Percentiles rank a stretch among this genome's conserved stretches.
Conservation (phyloP, 2,113 vertebrate species). For the Gallinago paraguaiae region DNA sequence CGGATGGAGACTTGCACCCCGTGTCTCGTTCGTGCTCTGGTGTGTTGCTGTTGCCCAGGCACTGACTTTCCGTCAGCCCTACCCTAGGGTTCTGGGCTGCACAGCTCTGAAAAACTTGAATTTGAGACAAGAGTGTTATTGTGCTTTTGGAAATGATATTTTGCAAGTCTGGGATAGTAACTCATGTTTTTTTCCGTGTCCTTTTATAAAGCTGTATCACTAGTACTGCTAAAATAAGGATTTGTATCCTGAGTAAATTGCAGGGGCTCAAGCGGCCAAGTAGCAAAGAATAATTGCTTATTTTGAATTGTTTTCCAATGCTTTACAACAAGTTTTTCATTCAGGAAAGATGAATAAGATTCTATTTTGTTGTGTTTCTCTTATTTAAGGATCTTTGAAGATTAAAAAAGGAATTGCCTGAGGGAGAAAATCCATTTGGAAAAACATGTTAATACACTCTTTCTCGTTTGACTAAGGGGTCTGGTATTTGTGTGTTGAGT, state of each 20-base stretch:
- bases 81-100: neutral
- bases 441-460: neutral
- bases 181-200: conserved; percentile 10
- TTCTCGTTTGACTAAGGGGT: neutral
- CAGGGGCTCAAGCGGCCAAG: neutral
- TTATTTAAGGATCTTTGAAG: conserved; percentile 44
- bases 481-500: conserved; percentile 1
- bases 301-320: conserved; percentile 44
- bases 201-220: neutral
- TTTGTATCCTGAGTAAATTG: conserved; percentile 30
- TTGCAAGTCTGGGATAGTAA: neutral
- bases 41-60: neutral
- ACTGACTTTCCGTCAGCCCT: neutral
- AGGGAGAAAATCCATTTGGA: neutral
- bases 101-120: neutral
- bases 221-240: neutral
- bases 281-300: conserved; percentile 46
- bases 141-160: conserved; percentile 2
- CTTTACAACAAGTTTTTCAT: conserved; percentile 37
- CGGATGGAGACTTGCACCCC: neutral
- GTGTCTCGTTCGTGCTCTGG: neutral
- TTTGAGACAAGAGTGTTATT: conserved; percentile 49
- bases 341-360: conserved; percentile 13
- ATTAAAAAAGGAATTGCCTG: conserved; percentile 17
- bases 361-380: conserved; percentile 37